phyloP scores from a whole-genome alignment of 2,888 invertebrate genomes.

The Pocota personata region DNA sequence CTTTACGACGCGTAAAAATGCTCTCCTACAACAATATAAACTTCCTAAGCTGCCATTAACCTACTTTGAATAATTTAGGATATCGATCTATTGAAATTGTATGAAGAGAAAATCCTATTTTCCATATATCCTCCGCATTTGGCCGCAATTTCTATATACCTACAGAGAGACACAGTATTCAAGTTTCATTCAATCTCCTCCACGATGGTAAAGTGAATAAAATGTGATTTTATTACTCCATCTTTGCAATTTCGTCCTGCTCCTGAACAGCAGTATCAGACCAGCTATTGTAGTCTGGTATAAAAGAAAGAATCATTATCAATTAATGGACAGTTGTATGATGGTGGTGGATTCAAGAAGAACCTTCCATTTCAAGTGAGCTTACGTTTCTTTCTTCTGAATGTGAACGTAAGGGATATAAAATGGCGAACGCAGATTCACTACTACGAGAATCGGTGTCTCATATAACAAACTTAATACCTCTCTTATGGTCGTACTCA shows the following conservation, averaged over 20 bases:
- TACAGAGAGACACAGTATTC: constrained; percentile 15
- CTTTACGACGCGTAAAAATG: constrained; percentile 20
- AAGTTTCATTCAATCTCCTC: constrained; percentile 20
- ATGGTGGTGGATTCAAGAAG: not conserved
- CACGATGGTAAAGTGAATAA: not conserved
- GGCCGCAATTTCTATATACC: not conserved
- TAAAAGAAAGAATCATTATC: constrained; percentile 45
- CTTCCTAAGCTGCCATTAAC: constrained; percentile 51
- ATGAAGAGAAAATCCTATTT: not conserved
- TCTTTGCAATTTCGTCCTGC: constrained; percentile 1
- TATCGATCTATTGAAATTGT: constrained; percentile 29
- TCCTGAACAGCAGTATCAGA: not conserved
- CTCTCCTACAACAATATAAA: constrained; percentile 22
- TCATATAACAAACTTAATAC: constrained; percentile 31
- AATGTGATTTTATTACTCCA: constrained; percentile 37
- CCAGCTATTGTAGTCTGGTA: not conserved
- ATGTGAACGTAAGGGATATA: not conserved
- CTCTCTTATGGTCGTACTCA: constrained; percentile 18
- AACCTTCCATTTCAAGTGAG: constrained; percentile 21
- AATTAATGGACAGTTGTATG: constrained; percentile 30
- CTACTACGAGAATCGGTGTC: not conserved
- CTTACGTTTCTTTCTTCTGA: constrained; percentile 6
- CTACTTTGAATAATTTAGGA: constrained; percentile 64
- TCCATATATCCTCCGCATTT: constrained; percentile 1
- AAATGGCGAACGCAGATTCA: not conserved